Percentiles rank a stretch among this genome's conserved stretches.
Conservation (phyloP, 92 coral and sea anemone species). For the Meandrina meandrites region DNA sequence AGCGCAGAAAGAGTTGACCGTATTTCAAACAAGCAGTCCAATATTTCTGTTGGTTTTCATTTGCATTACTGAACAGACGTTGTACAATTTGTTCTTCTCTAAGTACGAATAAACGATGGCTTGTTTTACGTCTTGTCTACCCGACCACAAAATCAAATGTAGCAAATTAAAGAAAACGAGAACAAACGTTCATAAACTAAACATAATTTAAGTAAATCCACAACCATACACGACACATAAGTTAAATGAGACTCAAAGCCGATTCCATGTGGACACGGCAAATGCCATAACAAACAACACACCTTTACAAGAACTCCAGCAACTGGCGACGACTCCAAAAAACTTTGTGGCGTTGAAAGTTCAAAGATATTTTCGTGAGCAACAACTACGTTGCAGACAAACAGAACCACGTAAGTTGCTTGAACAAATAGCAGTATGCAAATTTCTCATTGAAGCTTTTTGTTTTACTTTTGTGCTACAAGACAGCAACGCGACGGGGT, state of each 20-base stretch:
- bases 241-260: background rate
- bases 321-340: background rate
- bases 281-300: background rate
- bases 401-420: background rate
- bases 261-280: background rate
- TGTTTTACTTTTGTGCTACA: background rate
- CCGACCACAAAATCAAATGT: background rate
- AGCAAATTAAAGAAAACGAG: background rate
- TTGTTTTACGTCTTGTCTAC: background rate
- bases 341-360: background rate
- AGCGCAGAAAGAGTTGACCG: background rate
- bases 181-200: background rate
- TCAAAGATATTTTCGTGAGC: background rate
- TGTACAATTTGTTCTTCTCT: background rate
- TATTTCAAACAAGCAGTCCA: background rate
- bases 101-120: background rate
- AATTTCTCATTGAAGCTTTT: background rate
- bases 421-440: constrained; percentile 25
- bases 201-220: background rate
- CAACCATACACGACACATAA: background rate
- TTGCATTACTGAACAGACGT: background rate
- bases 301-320: background rate
- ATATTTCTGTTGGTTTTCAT: background rate
- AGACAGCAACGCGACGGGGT: background rate
- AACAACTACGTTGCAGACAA: background rate